Evolutionary conservation across 2,888 invertebrate genomes (phyloP), one percentile per base, ranked within the genome.

Genomic region (Dryobota labecula): DNA sequence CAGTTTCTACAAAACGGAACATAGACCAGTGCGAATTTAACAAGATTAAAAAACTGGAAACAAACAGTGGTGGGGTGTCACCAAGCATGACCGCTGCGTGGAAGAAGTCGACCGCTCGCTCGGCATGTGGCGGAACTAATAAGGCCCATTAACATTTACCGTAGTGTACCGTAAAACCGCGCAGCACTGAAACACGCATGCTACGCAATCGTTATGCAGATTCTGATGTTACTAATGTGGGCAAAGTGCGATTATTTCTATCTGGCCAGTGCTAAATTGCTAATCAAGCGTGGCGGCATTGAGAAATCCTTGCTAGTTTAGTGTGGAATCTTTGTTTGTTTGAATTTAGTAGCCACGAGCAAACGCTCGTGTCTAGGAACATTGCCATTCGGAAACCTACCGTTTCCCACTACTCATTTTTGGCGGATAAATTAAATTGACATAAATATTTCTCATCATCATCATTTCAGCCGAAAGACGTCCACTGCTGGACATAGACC

Each of bases 71-170:
- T 83, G 78, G 79, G 73, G 84, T 86, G 89, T 86, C 89, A 86
- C 86, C 87, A 86, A 90, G 85, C 92, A 90, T 90, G 92, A 90
- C 92, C 77, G 84, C 84, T 81, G 84, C 82, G 78, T 86, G 86
- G 76, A 53, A 76, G 85, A 78, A 75, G 84, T 69, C 82, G 84
- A 72, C 68, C 72, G 73, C 77, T 73, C 68, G 84, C 80, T 85
- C 83, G 90, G 90, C 88, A 92, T 92, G 92, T 94, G 88, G 94
- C 93, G 95, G 94, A 95, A 95, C 94, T 94, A 94, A 95, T 89
- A 81, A 91, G 90, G 80, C 82, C 81, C 89, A 92, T 93, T 93
- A 94, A 86, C 90, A 89, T 92, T 92, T 93, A 94, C 94, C 90
- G 94, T 92, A 92, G 86, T 90, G 84, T 89, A 89, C 90, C 88